These are phyloP conservation scores for Delia radicum DNA, from an alignment of 1,140 invertebrate species.

Conservation along the genomic window DNA sequence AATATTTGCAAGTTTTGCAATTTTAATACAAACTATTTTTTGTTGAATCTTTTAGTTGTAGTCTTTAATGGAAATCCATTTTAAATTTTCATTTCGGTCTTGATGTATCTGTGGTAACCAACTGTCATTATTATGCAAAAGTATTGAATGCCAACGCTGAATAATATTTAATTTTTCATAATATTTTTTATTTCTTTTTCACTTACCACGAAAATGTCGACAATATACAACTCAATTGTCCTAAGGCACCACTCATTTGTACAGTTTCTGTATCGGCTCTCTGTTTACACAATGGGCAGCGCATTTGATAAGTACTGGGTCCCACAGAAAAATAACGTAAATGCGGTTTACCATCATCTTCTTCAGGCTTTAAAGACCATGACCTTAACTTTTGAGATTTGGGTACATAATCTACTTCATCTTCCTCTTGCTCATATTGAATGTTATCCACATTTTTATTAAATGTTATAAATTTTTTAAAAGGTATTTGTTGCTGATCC, in stretches of 20 bases:
- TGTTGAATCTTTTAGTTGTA: too few species aligned
- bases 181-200: not conserved
- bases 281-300: constrained; percentile 43
- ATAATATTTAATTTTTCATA: not conserved
- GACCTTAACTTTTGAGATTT: not conserved
- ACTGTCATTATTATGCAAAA: not conserved
- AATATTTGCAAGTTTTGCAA: too few species aligned
- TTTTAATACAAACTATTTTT: too few species aligned
- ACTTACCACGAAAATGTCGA: constrained; percentile 45
- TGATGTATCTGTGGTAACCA: too few species aligned
- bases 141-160: too few species aligned
- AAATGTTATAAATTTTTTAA: not conserved
- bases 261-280: constrained; percentile 40
- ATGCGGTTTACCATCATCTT: constrained; percentile 37
- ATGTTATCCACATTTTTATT: not conserved
- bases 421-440: not conserved
- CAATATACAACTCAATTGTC: constrained; percentile 44
- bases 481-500: not conserved
- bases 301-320: constrained; percentile 40
- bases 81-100: not conserved
- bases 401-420: not conserved
- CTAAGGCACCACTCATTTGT: constrained; percentile 41
- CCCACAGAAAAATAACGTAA: constrained; percentile 45
- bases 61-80: not conserved
- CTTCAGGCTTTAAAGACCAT: constrained; percentile 16